These are phyloP conservation scores for Tipula unca DNA, from an alignment of 2,888 invertebrate species.

Conservation along the genomic window DNA sequence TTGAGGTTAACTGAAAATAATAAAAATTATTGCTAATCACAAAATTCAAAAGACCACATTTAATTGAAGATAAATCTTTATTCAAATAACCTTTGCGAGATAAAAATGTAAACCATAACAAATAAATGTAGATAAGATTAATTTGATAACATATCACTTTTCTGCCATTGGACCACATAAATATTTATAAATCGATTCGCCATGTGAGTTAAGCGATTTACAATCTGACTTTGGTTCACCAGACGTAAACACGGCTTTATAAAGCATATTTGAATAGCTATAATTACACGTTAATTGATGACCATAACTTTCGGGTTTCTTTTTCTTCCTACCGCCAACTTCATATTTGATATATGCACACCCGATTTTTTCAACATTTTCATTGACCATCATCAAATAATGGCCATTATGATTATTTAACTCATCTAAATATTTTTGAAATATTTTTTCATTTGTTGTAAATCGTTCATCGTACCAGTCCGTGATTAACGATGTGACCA, in stretches of 20 bases:
- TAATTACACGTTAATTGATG: conserved; percentile 14
- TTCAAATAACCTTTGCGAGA: neutral
- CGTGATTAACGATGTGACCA: neutral
- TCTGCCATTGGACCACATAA: neutral
- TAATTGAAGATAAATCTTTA: neutral
- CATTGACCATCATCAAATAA: neutral
- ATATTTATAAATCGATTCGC: neutral
- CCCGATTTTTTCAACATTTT: neutral
- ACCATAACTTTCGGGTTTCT: neutral
- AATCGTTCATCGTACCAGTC: conserved; percentile 16
- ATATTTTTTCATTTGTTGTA: neutral
- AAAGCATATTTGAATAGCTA: neutral
- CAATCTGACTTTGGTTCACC: neutral
- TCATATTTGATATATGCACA: conserved; percentile 1
- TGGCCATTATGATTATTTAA: neutral
- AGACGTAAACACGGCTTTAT: neutral
- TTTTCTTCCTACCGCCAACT: neutral
- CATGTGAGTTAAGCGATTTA: neutral
- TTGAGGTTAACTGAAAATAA: too few relatives aligned
- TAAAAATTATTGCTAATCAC: too few relatives aligned
- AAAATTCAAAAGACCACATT: neutral
- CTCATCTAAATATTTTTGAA: neutral
- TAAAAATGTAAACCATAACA: neutral
- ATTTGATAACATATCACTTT: neutral
- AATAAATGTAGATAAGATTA: neutral